Evolutionary conservation across 2,797 vertebrate genomes (phyloP), one percentile per base, ranked within the genome.

Genomic region (Chlorospingus flavigularis): DNA sequence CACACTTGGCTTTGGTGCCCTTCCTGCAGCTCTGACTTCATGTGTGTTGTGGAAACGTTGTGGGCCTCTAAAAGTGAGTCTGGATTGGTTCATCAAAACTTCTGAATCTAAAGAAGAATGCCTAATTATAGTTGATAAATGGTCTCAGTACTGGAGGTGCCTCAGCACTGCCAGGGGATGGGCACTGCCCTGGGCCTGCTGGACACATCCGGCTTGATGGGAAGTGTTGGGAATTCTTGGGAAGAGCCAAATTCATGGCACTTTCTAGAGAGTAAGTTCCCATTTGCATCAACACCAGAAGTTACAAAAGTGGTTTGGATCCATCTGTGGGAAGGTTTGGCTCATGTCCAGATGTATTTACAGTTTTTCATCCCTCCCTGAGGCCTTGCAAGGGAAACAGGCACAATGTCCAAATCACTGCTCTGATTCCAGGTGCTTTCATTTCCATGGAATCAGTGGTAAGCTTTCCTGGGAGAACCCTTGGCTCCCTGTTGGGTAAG

Each of bases 391-490:
- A 1, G 45, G 23, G 21, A 70, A 66, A 51, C 3, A 2, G 35
- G 24, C 15, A 65, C 7, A 63, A 19, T 11, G 4, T 62, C 40
- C 35, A 30, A 33, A 42, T 3, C 7, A 0, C 3, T 0, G 17
- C 18, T 43, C 43, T 70, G 42, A 33, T 58, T 23, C 9, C 53
- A 71, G 68, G 7, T 28, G 25, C 13, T 73, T 26, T 14, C 13
- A 37, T 61, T 57, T 43, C 6, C 17, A 13, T 70, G 63, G 55
- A 55, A 62, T 55, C 62, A 25, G 3, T 20, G 23, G 3, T 23
- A 26, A 74, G 9, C 62, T 79, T 51, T 82, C 37, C 45, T 60
- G 54, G 51, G 48, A 71, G 39, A 53, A 5, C 7, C 24, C 24
- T 10, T 20, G 39, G 20, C 54, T 93, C 47, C 31, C 8, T 2